A percentile compares a stretch with the other conserved stretches of the same genome.
Evolutionary conservation across 1,140 invertebrate species (phyloP).

Genomic region (Cataglyphis hispanica): DNA sequence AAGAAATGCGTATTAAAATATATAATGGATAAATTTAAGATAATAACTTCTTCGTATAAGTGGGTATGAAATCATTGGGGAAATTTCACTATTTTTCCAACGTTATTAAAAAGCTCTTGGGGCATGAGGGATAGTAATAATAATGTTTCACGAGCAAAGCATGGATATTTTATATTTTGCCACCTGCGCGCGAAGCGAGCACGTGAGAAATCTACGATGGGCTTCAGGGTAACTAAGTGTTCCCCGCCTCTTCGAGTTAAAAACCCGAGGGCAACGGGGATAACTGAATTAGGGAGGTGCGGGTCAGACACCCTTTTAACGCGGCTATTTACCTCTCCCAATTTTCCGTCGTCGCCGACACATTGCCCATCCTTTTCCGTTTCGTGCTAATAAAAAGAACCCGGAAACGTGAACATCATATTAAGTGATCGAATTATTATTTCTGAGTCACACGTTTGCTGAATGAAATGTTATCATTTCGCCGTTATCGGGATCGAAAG

Average conservation of each 20-base stretch:
- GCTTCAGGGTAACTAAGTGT: constrained; percentile 65
- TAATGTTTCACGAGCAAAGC: constrained; percentile 39
- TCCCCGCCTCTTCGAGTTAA: constrained; percentile 68
- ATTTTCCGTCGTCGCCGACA: constrained; percentile 47
- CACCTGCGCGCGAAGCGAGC: constrained; percentile 54
- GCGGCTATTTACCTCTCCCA: constrained; percentile 69
- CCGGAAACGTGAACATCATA: constrained; percentile 24
- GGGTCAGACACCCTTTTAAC: constrained; percentile 70
- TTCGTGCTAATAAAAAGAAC: constrained; percentile 35
- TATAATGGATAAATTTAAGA: constrained; percentile 29
- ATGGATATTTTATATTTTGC: constrained; percentile 63
- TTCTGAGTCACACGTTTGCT: constrained; percentile 47
- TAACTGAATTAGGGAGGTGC: constrained; percentile 72
- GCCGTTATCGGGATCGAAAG: constrained; percentile 1
- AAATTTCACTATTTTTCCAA: constrained; percentile 43
- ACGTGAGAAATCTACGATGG: constrained; percentile 52
- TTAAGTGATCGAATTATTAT: constrained; percentile 48
- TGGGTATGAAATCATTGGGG: background rate
- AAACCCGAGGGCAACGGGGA: constrained; percentile 69
- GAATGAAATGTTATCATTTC: constrained; percentile 41
- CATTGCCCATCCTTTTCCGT: background rate
- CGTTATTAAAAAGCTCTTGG: constrained; percentile 41
- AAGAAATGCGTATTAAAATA: constrained; percentile 9
- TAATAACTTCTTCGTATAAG: background rate
- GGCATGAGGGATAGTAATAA: constrained; percentile 31